Percentiles rank a stretch among this genome's conserved stretches.
phyloP scores from a whole-genome alignment of 2,888 invertebrate species.

The Callyntrura sp. region DNA sequence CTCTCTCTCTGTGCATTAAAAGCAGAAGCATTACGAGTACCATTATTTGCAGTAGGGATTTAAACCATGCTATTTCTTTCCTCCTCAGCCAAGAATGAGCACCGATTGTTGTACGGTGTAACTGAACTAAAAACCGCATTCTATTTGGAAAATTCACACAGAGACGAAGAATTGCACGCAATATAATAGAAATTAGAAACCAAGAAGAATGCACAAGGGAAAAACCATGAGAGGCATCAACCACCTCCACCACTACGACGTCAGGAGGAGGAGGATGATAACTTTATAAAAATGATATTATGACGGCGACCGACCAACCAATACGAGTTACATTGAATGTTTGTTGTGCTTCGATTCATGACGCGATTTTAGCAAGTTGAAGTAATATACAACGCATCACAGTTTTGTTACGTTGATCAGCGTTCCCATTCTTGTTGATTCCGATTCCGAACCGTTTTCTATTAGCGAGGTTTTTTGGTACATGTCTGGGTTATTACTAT shows the following conservation, averaged over 20 bases:
- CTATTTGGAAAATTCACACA: constrained; percentile 68
- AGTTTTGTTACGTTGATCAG: background rate
- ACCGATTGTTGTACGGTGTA: constrained; percentile 13
- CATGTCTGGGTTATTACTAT: background rate
- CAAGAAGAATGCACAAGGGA: constrained; percentile 52
- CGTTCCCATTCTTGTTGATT: background rate
- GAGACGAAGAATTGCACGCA: constrained; percentile 34
- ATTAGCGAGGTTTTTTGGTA: background rate
- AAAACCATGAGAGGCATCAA: constrained; percentile 40
- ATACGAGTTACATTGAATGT: constrained; percentile 2
- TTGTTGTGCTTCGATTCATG: constrained; percentile 10
- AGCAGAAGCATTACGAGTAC: too few relatives aligned
- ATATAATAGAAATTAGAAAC: constrained; percentile 15
- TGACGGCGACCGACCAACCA: constrained; percentile 13
- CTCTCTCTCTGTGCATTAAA: background rate
- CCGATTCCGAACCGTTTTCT: background rate
- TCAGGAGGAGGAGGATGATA: too few relatives aligned
- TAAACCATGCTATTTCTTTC: constrained; percentile 25
- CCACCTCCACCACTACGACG: background rate
- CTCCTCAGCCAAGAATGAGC: background rate
- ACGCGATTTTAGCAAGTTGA: background rate
- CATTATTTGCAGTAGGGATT: too few relatives aligned
- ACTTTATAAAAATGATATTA: constrained; percentile 30
- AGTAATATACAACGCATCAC: background rate
- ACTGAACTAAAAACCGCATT: constrained; percentile 77